A percentile compares a stretch with the other conserved stretches of the same genome.
phyloP scores from a whole-genome alignment of 2,113 vertebrate species.

The Lophochroa leadbeateri region DNA sequence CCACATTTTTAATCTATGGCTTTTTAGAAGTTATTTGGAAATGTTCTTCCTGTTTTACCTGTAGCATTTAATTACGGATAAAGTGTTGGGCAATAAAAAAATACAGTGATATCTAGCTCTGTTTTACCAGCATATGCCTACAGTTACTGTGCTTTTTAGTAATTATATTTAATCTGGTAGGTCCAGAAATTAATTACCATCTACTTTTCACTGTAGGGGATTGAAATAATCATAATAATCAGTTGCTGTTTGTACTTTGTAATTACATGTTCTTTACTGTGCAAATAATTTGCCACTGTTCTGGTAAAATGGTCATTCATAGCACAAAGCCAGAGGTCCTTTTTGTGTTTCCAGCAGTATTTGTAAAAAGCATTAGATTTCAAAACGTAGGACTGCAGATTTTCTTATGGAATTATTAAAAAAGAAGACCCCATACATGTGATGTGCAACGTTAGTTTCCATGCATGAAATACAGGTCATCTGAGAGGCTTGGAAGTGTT shows the following conservation, averaged over 20 bases:
- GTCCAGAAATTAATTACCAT: conserved; percentile 19
- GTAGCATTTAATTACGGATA: not conserved
- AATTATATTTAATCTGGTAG: conserved; percentile 8
- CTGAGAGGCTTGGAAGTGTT: not conserved
- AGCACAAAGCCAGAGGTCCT: not conserved
- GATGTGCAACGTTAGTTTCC: not conserved
- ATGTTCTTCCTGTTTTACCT: not conserved
- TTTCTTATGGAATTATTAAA: not conserved
- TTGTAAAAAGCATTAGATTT: conserved; percentile 11
- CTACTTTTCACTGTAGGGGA: not conserved
- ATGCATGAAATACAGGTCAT: not conserved
- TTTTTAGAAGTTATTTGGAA: not conserved
- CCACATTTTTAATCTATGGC: not conserved
- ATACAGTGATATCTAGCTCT: not conserved
- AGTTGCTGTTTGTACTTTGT: not conserved
- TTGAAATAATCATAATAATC: not conserved
- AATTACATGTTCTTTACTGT: conserved; percentile 1
- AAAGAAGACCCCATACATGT: not conserved
- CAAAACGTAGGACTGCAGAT: not conserved
- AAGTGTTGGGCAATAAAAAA: not conserved
- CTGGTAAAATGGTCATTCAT: not conserved
- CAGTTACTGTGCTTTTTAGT: not conserved
- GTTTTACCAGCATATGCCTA: not conserved
- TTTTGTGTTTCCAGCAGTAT: not conserved
- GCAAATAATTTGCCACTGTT: not conserved